Evolutionary conservation across 2,888 invertebrate genomes (phyloP).

Genomic region (Liodrosophila aerea): DNA sequence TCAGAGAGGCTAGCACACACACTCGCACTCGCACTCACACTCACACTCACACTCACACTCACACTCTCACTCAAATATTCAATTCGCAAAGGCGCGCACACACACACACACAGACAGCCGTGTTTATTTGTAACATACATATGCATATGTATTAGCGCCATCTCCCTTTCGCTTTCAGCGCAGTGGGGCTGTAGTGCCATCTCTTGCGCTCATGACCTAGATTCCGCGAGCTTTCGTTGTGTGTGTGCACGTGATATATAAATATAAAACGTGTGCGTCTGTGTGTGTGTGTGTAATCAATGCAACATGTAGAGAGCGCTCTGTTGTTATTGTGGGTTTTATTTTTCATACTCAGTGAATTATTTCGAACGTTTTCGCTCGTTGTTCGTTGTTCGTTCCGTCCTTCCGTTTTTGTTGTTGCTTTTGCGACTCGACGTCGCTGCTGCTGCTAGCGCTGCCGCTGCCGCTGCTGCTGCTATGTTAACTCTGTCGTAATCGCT

Average conservation of each 20-base stretch:
- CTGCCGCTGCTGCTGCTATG: slow-evolving; percentile 18
- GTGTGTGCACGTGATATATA: slow-evolving; percentile 74
- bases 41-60: no score
- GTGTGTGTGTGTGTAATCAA: slow-evolving; percentile 75
- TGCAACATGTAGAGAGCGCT: slow-evolving; percentile 80
- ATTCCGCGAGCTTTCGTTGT: slow-evolving; percentile 70
- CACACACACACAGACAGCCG: slow-evolving; percentile 18
- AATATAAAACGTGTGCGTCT: slow-evolving; percentile 31
- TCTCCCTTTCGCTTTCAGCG: slow-evolving; percentile 80
- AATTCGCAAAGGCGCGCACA: slow-evolving; percentile 19
- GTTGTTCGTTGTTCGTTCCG: slow-evolving; percentile 50
- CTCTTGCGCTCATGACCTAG: slow-evolving; percentile 83
- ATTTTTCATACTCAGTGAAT: slow-evolving; percentile 73
- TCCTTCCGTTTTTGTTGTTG: slow-evolving; percentile 63
- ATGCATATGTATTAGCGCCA: slow-evolving; percentile 57
- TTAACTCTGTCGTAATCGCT: slow-evolving; percentile 65
- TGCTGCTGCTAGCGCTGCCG: slow-evolving; percentile 11
- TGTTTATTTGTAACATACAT: slow-evolving; percentile 53
- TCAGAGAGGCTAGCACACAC: slow-evolving; percentile 10
- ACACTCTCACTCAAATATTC: slow-evolving; percentile 17
- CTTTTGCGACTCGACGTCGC: slow-evolving; percentile 12
- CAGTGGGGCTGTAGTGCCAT: slow-evolving; percentile 79
- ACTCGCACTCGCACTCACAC: slow-evolving; percentile 2
- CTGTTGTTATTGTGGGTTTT: slow-evolving; percentile 38
- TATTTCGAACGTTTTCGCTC: slow-evolving; percentile 63